Evolutionary conservation across 2,113 vertebrate genomes (phyloP).

Genomic region (Stegostoma tigrinum): DNA sequence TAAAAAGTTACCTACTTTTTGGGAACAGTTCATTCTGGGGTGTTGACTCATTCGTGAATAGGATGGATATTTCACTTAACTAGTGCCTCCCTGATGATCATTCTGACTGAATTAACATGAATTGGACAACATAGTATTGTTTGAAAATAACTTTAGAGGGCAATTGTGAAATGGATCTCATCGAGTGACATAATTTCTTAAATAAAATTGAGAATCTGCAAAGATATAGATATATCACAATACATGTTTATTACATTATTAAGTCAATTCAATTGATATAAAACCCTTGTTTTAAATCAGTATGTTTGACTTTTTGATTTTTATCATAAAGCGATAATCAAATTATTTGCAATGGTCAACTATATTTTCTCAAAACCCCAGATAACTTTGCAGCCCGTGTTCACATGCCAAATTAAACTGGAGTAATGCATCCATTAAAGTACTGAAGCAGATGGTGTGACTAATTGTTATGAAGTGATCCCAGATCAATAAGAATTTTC

Average conservation of each 20-base stretch:
- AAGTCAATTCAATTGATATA: constrained; percentile 31
- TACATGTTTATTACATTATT: neutral
- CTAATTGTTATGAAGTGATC: constrained; percentile 32
- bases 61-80: neutral
- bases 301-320: neutral
- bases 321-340: neutral
- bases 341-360: neutral
- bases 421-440: constrained; percentile 22
- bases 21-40: neutral
- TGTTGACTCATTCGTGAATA: neutral
- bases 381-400: constrained; percentile 16
- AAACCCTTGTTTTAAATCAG: constrained; percentile 1
- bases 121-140: neutral
- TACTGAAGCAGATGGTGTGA: constrained; percentile 33
- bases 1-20: neutral
- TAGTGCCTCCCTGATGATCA: neutral
- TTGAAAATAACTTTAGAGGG: neutral
- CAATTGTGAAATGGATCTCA: neutral
- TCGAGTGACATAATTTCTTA: neutral
- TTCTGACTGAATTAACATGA: neutral
- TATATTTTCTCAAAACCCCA: neutral
- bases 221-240: neutral
- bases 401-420: constrained; percentile 11
- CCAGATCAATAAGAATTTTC: constrained; percentile 31
- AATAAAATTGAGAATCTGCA: neutral